These are phyloP conservation scores for Zaprionus camerounensis DNA, from an alignment of 1,140 invertebrate species.

Conservation along the genomic window DNA sequence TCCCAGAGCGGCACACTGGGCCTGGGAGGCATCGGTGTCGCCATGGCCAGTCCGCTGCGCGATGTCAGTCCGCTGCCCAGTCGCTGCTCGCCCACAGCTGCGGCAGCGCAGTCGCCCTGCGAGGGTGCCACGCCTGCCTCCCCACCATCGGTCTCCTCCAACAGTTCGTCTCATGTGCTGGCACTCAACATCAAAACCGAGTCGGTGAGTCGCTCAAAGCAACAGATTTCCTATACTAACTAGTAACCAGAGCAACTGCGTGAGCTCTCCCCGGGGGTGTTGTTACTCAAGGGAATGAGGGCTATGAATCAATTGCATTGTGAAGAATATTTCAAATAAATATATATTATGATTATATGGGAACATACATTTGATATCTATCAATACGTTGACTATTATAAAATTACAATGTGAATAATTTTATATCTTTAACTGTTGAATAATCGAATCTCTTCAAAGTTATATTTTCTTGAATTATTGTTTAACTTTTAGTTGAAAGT, in stretches of 20 bases:
- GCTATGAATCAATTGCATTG: background rate
- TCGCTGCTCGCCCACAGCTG: constrained; percentile 50
- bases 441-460: no score
- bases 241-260: constrained; percentile 56
- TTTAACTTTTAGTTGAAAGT: no score
- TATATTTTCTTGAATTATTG: background rate
- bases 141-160: constrained; percentile 61
- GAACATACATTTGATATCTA: no score
- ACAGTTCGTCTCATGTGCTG: constrained; percentile 69
- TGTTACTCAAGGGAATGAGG: background rate
- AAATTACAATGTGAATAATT: no score
- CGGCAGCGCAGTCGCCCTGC: constrained; percentile 60
- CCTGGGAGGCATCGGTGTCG: constrained; percentile 37
- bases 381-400: no score
- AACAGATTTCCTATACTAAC: constrained; percentile 37
- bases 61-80: constrained; percentile 45
- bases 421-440: no score
- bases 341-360: no score
- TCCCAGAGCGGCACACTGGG: constrained; percentile 51
- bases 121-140: constrained; percentile 61
- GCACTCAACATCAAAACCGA: constrained; percentile 83
- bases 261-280: background rate
- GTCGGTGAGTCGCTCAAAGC: constrained; percentile 77
- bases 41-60: constrained; percentile 51
- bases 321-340: no score